These are phyloP conservation scores for Furcifer pardalis DNA, from an alignment of 2,797 vertebrate species.

Conservation along the genomic window DNA sequence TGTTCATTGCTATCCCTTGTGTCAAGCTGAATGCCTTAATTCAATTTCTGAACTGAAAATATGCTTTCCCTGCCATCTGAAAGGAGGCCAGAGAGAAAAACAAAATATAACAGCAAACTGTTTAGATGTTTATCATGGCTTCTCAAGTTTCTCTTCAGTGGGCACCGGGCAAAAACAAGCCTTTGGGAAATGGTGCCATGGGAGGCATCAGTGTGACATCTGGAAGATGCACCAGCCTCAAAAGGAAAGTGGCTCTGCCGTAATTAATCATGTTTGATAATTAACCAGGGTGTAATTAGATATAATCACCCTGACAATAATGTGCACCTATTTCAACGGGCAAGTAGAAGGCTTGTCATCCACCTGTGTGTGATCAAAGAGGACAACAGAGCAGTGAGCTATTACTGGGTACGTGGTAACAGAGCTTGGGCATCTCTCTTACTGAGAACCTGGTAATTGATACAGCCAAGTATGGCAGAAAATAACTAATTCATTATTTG, in stretches of 20 bases:
- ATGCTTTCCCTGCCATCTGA: background rate
- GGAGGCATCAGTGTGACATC: conserved; percentile 59
- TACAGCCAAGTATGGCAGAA: conserved; percentile 60
- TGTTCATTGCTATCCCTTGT: background rate
- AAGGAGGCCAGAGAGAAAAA: background rate
- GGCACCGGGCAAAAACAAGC: conserved; percentile 36
- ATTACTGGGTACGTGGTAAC: conserved; percentile 65
- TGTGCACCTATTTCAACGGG: conserved; percentile 74
- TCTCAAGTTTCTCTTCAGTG: conserved; percentile 16
- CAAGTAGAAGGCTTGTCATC: conserved; percentile 69
- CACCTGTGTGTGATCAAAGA: conserved; percentile 75
- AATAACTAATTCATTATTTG: conserved; percentile 76
- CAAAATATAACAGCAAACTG: background rate
- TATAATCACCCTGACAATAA: conserved; percentile 77
- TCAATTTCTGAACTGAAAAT: background rate
- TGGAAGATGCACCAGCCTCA: conserved; percentile 70
- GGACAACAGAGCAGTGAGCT: conserved; percentile 65
- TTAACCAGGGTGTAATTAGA: conserved; percentile 81
- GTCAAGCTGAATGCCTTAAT: background rate
- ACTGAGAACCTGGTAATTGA: conserved; percentile 70
- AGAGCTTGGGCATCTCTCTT: conserved; percentile 60
- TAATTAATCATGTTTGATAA: conserved; percentile 77
- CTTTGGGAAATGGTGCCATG: conserved; percentile 49
- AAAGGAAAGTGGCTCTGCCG: conserved; percentile 59
- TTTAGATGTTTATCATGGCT: background rate